Evolutionary conservation across 2,113 vertebrate genomes (phyloP).

Genomic region (Platysternon megacephalum): DNA sequence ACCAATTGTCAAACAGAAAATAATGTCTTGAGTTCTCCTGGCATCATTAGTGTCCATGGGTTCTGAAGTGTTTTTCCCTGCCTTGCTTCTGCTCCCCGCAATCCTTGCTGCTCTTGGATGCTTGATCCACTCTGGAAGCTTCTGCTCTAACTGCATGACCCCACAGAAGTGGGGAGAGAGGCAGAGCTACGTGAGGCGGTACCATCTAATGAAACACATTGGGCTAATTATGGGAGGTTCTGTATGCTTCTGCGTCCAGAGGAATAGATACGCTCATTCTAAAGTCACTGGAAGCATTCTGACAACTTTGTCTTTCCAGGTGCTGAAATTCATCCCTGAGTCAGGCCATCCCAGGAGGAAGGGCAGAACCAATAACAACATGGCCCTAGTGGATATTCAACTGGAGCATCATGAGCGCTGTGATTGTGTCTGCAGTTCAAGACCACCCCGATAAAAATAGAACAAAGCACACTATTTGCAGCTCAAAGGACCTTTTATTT

Average conservation of each 20-base stretch:
- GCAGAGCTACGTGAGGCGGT: background rate
- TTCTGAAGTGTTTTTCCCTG: background rate
- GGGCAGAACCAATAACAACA: constrained; percentile 82
- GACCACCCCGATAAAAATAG: constrained; percentile 88
- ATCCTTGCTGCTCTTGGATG: background rate
- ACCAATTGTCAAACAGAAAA: background rate
- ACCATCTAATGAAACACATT: background rate
- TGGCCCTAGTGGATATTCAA: constrained; percentile 90
- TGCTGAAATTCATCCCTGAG: constrained; percentile 91
- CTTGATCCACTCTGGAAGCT: background rate
- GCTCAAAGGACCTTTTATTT: constrained; percentile 47
- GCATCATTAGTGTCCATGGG: background rate
- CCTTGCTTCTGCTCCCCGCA: background rate
- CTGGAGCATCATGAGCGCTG: constrained; percentile 94
- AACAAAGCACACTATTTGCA: background rate
- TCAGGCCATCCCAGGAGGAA: constrained; percentile 76
- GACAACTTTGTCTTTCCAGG: constrained; percentile 80
- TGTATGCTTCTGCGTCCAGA: background rate
- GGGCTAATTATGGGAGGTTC: background rate
- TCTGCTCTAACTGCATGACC: background rate
- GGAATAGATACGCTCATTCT: background rate
- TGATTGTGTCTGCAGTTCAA: constrained; percentile 90
- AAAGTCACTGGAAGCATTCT: background rate
- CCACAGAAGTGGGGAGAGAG: background rate
- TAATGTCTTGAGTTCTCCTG: background rate